phyloP scores from a whole-genome alignment of 2,888 invertebrate genomes.

The Margaritifera margaritifera region DNA sequence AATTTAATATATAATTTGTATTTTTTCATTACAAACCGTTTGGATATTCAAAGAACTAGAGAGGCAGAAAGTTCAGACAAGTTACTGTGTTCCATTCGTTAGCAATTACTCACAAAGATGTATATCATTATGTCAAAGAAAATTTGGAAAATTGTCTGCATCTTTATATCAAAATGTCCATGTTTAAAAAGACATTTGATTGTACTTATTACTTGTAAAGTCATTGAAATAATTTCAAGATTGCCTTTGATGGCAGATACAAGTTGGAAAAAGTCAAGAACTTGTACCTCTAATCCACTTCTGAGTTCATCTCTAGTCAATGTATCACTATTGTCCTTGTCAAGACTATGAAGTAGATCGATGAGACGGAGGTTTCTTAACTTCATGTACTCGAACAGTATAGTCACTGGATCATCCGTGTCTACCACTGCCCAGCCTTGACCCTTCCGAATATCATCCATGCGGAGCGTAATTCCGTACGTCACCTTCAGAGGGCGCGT shows the following conservation, averaged over 20 bases:
- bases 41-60: no score
- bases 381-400: slow-evolving; percentile 57
- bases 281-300: slow-evolving; percentile 48
- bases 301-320: slow-evolving; percentile 56
- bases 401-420: slow-evolving; percentile 53
- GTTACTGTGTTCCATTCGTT: no score
- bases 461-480: slow-evolving; percentile 51
- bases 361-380: slow-evolving; percentile 54
- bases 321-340: slow-evolving; percentile 58
- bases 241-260: not conserved
- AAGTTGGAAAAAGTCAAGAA: not conserved
- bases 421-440: slow-evolving; percentile 45
- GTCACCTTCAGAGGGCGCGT: slow-evolving; percentile 34
- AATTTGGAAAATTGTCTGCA: no score
- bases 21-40: no score
- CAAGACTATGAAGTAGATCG: slow-evolving; percentile 56
- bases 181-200: no score
- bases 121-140: no score
- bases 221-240: not conserved
- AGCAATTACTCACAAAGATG: no score
- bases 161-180: no score
- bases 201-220: not conserved
- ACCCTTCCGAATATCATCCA: slow-evolving; percentile 49
- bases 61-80: no score
- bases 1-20: no score